phyloP scores from a whole-genome alignment of 2,113 vertebrate species.

The Gambusia holbrooki region DNA sequence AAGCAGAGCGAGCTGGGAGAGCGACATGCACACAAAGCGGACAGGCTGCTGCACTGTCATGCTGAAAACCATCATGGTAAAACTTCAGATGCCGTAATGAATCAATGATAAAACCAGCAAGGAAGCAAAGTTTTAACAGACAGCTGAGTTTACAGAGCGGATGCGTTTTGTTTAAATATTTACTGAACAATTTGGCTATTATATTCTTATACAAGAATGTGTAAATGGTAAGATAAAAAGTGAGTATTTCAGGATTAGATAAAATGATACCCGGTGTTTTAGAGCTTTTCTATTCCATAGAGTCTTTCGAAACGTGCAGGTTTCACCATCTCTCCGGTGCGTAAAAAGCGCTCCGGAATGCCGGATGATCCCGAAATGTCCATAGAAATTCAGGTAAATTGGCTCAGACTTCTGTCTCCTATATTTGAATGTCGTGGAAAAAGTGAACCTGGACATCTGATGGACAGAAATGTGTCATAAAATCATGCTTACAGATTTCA shows the following conservation, averaged over 20 bases:
- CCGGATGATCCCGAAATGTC: neutral
- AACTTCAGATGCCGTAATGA: neutral
- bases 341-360: slow-evolving; percentile 58
- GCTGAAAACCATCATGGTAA: neutral
- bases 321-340: slow-evolving; percentile 20
- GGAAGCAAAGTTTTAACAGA: neutral
- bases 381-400: neutral
- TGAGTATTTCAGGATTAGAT: too few relatives aligned
- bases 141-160: neutral
- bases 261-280: too few relatives aligned
- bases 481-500: too few relatives aligned
- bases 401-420: neutral
- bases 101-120: neutral
- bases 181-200: neutral
- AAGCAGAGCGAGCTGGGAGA: slow-evolving; percentile 56
- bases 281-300: too few relatives aligned
- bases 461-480: neutral
- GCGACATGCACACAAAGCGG: slow-evolving; percentile 5
- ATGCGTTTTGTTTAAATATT: neutral
- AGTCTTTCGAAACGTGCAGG: neutral
- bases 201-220: neutral
- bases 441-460: neutral
- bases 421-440: neutral
- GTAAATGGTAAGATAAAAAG: too few relatives aligned
- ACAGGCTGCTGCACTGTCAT: neutral